Conservation (phyloP, 2,888 invertebrate species). For the Nemoura dubitans region DNA sequence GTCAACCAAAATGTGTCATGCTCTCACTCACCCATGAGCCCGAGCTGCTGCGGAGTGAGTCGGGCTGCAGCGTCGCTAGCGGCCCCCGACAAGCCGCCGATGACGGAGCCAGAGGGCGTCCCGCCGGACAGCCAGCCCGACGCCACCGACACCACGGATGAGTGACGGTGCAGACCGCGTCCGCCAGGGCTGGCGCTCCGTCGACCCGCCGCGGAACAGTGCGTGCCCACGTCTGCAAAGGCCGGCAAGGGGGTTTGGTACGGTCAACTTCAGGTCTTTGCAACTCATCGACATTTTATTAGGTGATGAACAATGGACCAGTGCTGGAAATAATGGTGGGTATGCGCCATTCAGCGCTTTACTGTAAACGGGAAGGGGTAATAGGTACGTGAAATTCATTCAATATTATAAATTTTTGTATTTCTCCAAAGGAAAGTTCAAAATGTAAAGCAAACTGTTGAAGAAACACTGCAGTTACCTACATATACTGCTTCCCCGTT, state of each 20-base stretch:
- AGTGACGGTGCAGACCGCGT: constrained; percentile 59
- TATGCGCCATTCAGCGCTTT: too few relatives aligned
- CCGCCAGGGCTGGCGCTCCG: constrained; percentile 68
- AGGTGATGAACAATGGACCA: too few relatives aligned
- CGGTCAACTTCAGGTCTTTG: too few relatives aligned
- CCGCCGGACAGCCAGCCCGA: constrained; percentile 70
- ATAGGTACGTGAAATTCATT: too few relatives aligned
- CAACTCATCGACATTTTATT: too few relatives aligned
- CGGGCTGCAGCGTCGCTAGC: constrained; percentile 62
- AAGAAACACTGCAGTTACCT: too few relatives aligned
- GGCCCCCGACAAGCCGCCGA: constrained; percentile 58
- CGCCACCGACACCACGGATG: constrained; percentile 70
- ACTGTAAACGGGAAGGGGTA: too few relatives aligned
- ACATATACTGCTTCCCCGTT: too few relatives aligned
- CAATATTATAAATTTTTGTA: too few relatives aligned
- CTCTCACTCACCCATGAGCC: constrained; percentile 81
- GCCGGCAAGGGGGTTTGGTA: background rate
- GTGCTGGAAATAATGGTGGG: too few relatives aligned
- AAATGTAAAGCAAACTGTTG: too few relatives aligned
- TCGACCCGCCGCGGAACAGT: constrained; percentile 55
- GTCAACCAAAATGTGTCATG: background rate
- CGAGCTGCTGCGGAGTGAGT: constrained; percentile 86
- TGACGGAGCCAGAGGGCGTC: constrained; percentile 29
- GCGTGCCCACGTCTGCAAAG: constrained; percentile 38
- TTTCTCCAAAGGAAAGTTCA: too few relatives aligned